These are phyloP conservation scores for Ficedula albicollis DNA, from an alignment of 2,797 vertebrate genomes.

Conservation along the genomic window DNA sequence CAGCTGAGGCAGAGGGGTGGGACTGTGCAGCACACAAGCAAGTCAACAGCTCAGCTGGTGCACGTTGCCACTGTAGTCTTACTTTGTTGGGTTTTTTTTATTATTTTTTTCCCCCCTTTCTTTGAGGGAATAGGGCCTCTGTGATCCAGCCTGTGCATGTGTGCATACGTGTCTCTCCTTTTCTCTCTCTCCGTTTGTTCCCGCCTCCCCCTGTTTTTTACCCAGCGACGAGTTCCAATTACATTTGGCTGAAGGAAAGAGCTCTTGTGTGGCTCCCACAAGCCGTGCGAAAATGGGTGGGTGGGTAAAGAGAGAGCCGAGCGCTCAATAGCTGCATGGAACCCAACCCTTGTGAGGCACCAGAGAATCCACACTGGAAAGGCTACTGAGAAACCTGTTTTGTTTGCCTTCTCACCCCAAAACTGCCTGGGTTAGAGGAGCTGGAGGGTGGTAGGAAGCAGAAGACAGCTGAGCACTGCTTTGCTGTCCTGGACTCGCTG, in stretches of 20 bases:
- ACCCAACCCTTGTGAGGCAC: background rate
- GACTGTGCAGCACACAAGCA: background rate
- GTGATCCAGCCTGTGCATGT: background rate
- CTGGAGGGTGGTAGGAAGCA: background rate
- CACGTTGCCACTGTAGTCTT: background rate
- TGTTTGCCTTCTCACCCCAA: background rate
- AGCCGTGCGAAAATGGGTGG: constrained; percentile 52
- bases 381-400: background rate
- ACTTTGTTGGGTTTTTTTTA: background rate
- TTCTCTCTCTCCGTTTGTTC: constrained; percentile 28
- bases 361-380: background rate
- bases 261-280: constrained; percentile 11
- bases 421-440: background rate
- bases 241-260: constrained; percentile 37
- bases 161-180: background rate
- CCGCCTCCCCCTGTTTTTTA: constrained; percentile 21
- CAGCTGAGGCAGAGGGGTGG: constrained; percentile 6
- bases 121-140: background rate
- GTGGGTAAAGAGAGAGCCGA: constrained; percentile 15
- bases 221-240: constrained; percentile 8
- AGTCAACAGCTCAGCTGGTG: constrained; percentile 29
- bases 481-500: rapidly evolving
- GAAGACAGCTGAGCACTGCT: background rate
- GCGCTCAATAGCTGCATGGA: background rate
- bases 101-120: background rate